Base-by-base conservation (phyloP, 2,888 invertebrate species). In the Cotesia congregata region DNA sequence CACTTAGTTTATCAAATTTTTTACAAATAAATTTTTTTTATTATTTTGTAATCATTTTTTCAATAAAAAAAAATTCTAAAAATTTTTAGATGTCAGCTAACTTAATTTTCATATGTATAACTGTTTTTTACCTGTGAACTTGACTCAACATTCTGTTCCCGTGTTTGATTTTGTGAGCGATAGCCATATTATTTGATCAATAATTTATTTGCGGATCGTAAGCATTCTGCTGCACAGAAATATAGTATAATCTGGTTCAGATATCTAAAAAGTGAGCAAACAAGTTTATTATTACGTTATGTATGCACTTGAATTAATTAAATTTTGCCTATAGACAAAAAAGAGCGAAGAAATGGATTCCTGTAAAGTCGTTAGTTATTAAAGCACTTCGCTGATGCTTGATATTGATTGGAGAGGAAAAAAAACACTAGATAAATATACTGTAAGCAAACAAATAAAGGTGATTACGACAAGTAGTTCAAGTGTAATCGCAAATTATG, bases 361-460 rank as follows among this genome's bases (percentile, higher is more conserved):
- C 6, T 5, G 62, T 67, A n/a, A 9, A 72, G 67, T 38, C 72
- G 67, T 72, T 72, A 59, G 41, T 76, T 72, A 72, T 62, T 30
- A 17, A 41, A 60, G 60, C 17, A 70, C 74, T 38, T 50, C 64
- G 6, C 30, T 61, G 15, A 50, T 39, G 2, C 38, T 38, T 61
- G 60, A 9, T 71, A 71, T 71, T 61, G 62, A 71, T 71, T 71
- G 1, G n/a, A 62, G n/a, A 62, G 39, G 40, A 39, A 4, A 17
- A 4, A 61, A 71, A 50, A 50, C 50, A 7, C 50, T 50, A 5
- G 15, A 12, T 12, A 61, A 71, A 61, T 7, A 39, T 5, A 40
- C 5, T 39, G 5, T n/a, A 7, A 15, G 15, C 15, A 61, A 61
- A 62, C 39, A 71, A n/a, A 39, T 38, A n/a, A 39, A n/a, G 12